These are phyloP conservation scores for Drosophila acutilabella DNA, from an alignment of 2,888 invertebrate species.

Conservation along the genomic window DNA sequence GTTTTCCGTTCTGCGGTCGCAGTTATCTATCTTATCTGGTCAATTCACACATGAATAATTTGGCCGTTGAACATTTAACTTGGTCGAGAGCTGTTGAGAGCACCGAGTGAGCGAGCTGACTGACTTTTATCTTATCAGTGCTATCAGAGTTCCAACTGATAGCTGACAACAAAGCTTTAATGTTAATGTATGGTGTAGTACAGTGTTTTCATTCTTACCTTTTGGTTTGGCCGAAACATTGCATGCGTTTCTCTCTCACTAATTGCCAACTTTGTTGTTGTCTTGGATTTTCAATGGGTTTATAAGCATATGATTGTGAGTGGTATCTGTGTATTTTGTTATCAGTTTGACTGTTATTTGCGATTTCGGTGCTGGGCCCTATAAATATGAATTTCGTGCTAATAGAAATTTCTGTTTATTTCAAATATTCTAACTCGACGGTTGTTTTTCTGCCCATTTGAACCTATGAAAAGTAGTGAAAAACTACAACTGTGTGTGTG, in stretches of 20 bases:
- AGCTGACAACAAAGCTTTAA: constrained; percentile 30
- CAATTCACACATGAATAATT: constrained; percentile 47
- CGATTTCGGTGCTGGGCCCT: constrained; percentile 41
- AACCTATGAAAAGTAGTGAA: background rate
- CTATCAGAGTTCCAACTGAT: constrained; percentile 35
- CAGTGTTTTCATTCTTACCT: constrained; percentile 31
- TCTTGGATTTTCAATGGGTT: constrained; percentile 33
- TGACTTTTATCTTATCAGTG: constrained; percentile 56
- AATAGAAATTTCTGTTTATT: constrained; percentile 73
- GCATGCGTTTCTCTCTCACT: constrained; percentile 12
- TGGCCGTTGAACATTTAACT: background rate
- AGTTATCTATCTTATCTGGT: constrained; percentile 32
- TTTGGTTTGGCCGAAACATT: constrained; percentile 5
- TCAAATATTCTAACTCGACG: constrained; percentile 49
- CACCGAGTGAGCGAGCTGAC: constrained; percentile 22
- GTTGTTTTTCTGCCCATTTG: constrained; percentile 12
- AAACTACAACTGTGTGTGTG: constrained; percentile 14
- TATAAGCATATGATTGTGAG: constrained; percentile 10
- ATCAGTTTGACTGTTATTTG: constrained; percentile 31
- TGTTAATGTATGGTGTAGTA: constrained; percentile 39
- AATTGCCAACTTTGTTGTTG: constrained; percentile 31
- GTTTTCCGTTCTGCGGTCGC: constrained; percentile 12
- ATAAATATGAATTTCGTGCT: constrained; percentile 71
- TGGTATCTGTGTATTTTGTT: constrained; percentile 19
- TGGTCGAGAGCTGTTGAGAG: background rate